Evolutionary conservation across 1,140 invertebrate species (phyloP).

Genomic region (Lasioglossum baleicum): DNA sequence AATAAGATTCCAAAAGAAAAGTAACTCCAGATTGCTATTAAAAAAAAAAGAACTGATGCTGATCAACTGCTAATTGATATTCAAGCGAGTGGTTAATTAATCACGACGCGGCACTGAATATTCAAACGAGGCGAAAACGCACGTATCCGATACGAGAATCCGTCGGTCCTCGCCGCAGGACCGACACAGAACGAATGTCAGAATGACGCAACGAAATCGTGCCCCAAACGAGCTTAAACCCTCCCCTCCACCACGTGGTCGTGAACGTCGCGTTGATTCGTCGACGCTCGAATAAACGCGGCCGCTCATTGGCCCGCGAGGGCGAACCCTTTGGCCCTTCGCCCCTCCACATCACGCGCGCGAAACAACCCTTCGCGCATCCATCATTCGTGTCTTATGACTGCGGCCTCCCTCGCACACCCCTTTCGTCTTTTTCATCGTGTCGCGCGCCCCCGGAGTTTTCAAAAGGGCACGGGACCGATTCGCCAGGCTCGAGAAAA

Average conservation of each 20-base stretch:
- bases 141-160: neutral
- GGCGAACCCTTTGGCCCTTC: slow-evolving; percentile 69
- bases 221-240: slow-evolving; percentile 70
- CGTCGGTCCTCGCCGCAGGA: slow-evolving; percentile 59
- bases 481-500: slow-evolving; percentile 67
- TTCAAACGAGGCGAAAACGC: neutral
- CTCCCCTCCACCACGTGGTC: slow-evolving; percentile 64
- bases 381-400: slow-evolving; percentile 73
- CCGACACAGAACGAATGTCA: slow-evolving; percentile 75
- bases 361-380: slow-evolving; percentile 76
- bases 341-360: slow-evolving; percentile 42
- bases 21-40: too few relatives aligned
- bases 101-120: neutral
- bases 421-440: slow-evolving; percentile 62
- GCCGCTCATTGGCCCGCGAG: slow-evolving; percentile 55
- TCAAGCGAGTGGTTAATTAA: slow-evolving; percentile 2
- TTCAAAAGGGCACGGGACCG: slow-evolving; percentile 57
- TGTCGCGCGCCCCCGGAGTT: neutral
- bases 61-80: neutral
- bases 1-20: too few relatives aligned
- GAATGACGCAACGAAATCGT: slow-evolving; percentile 74
- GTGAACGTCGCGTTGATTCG: slow-evolving; percentile 66
- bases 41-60: too few relatives aligned
- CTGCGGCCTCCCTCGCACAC: slow-evolving; percentile 70
- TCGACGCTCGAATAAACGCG: neutral